Percentiles rank a stretch among this genome's conserved stretches.
phyloP scores from a whole-genome alignment of 2,888 invertebrate genomes.

The Bembecia ichneumoniformis region DNA sequence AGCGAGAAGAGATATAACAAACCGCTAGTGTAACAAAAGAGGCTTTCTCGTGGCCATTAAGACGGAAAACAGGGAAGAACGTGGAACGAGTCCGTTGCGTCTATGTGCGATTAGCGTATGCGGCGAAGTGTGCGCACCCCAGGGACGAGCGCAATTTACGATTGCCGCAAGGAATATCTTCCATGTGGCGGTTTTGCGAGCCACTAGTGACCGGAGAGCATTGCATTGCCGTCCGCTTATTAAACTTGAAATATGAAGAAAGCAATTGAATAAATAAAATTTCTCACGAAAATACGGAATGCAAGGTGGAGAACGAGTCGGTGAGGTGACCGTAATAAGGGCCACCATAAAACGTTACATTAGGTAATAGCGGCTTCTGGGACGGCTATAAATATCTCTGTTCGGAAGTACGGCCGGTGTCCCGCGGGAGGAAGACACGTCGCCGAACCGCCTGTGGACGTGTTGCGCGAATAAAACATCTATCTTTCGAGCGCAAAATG shows the following conservation, averaged over 20 bases:
- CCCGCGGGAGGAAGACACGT: slow-evolving; percentile 64
- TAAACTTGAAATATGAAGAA: slow-evolving; percentile 28
- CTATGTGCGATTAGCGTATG: slow-evolving; percentile 54
- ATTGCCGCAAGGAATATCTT: slow-evolving; percentile 67
- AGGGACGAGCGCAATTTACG: slow-evolving; percentile 50
- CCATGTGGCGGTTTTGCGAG: slow-evolving; percentile 50
- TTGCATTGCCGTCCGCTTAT: slow-evolving; percentile 17
- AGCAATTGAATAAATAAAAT: slow-evolving; percentile 48
- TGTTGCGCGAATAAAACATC: slow-evolving; percentile 66
- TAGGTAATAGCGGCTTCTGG: slow-evolving; percentile 71
- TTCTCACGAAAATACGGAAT: slow-evolving; percentile 26
- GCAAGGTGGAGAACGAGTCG: slow-evolving; percentile 39
- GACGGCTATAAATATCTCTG: slow-evolving; percentile 71
- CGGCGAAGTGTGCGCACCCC: slow-evolving; percentile 34
- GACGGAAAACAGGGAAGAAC: slow-evolving; percentile 46
- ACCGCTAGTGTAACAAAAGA: slow-evolving; percentile 66
- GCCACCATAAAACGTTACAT: slow-evolving; percentile 70
- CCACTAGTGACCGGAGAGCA: slow-evolving; percentile 40
- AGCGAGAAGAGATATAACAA: slow-evolving; percentile 65
- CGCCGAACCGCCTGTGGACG: slow-evolving; percentile 57
- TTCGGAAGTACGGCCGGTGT: slow-evolving; percentile 67
- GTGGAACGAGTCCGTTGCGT: slow-evolving; percentile 21
- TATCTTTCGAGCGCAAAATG: slow-evolving; percentile 22
- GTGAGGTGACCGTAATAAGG: slow-evolving; percentile 65
- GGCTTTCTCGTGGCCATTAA: slow-evolving; percentile 70